phyloP scores from a whole-genome alignment of 2,888 invertebrate species.

The Cosmia trapezina region DNA sequence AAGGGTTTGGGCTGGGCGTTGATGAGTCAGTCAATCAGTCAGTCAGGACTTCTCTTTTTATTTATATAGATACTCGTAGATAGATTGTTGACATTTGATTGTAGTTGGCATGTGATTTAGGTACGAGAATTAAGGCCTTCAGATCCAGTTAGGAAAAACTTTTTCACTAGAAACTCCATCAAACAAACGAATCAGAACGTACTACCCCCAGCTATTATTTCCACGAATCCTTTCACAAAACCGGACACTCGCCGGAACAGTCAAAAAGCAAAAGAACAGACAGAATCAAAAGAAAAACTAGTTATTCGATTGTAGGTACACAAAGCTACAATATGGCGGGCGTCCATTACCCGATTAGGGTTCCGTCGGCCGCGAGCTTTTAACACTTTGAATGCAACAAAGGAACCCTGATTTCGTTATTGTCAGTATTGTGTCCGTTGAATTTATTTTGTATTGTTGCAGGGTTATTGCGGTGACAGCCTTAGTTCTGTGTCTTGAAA shows the following conservation, averaged over 20 bases:
- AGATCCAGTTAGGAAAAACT: not conserved
- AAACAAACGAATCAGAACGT: not conserved
- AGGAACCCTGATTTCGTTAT: constrained; percentile 68
- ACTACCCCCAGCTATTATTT: constrained; percentile 1
- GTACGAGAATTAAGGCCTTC: too few relatives aligned
- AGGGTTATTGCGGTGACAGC: not conserved
- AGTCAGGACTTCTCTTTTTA: too few relatives aligned
- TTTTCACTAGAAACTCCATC: not conserved
- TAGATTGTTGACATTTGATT: too few relatives aligned
- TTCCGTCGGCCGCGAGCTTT: constrained; percentile 61
- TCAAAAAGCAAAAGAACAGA: constrained; percentile 47
- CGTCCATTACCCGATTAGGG: constrained; percentile 69
- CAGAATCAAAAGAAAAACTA: constrained; percentile 59
- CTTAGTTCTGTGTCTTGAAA: constrained; percentile 21
- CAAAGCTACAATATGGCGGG: constrained; percentile 56
- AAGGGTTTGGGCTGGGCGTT: too few relatives aligned
- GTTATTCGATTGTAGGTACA: constrained; percentile 59
- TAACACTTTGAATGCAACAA: constrained; percentile 67
- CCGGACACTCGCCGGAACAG: constrained; percentile 15
- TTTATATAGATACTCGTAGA: too few relatives aligned
- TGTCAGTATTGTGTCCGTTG: constrained; percentile 55
- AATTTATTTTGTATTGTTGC: constrained; percentile 47
- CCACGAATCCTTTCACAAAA: constrained; percentile 28
- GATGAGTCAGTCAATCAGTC: too few relatives aligned
- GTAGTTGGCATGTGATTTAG: too few relatives aligned